phyloP scores from a whole-genome alignment of 2,888 invertebrate species.

The Apotomis capreana region DNA sequence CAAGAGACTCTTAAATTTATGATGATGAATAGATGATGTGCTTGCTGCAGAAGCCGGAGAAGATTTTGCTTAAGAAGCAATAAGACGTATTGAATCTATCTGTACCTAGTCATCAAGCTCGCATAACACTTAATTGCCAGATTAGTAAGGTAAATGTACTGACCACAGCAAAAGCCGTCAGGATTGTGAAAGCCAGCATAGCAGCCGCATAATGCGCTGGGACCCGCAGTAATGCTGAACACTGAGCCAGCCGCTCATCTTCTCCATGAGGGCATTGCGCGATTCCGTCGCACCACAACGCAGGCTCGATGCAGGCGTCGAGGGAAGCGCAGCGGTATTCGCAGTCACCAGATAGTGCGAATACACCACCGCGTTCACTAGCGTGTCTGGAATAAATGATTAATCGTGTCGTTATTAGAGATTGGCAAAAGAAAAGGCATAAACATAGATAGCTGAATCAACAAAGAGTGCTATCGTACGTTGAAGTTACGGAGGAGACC shows the following conservation, averaged over 20 bases:
- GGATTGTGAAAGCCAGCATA: constrained; percentile 77
- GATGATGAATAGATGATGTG: too few relatives aligned
- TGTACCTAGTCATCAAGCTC: too few relatives aligned
- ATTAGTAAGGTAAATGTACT: constrained; percentile 47
- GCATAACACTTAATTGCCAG: not conserved
- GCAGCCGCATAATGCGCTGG: constrained; percentile 89
- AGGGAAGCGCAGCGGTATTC: constrained; percentile 89
- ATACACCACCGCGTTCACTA: constrained; percentile 79
- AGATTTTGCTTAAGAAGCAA: too few relatives aligned
- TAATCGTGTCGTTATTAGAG: too few relatives aligned
- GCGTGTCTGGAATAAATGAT: constrained; percentile 72
- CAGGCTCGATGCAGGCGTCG: constrained; percentile 90
- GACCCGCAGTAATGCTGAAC: constrained; percentile 89
- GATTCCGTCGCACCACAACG: constrained; percentile 91
- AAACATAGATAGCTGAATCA: too few relatives aligned
- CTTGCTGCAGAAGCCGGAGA: too few relatives aligned
- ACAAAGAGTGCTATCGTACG: too few relatives aligned
- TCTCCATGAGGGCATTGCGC: constrained; percentile 91
- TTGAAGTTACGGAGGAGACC: too few relatives aligned
- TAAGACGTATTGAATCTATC: too few relatives aligned
- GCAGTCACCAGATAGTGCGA: constrained; percentile 87
- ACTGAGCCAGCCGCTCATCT: constrained; percentile 91
- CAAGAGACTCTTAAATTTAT: too few relatives aligned
- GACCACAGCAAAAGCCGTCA: constrained; percentile 80
- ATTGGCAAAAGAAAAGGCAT: too few relatives aligned